Evolutionary conservation across 2,888 invertebrate genomes (phyloP).

Genomic region (Molorchus minor): DNA sequence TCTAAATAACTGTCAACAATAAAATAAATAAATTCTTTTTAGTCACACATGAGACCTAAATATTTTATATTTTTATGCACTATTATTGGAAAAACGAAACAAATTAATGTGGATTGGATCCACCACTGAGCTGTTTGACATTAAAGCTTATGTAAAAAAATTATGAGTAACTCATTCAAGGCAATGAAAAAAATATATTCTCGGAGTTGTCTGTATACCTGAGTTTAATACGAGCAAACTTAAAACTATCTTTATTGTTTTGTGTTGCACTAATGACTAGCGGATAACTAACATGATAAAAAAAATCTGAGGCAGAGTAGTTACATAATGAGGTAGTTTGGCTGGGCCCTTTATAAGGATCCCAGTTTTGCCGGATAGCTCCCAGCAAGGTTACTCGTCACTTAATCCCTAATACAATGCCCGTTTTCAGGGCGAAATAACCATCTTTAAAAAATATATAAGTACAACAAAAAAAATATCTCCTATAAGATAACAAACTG

Average conservation of each 20-base stretch:
- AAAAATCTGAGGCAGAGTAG: constrained; percentile 53
- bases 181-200: constrained; percentile 25
- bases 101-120: constrained; percentile 42
- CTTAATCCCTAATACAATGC: constrained; percentile 6
- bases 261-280: constrained; percentile 57
- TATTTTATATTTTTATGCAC: constrained; percentile 17
- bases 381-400: constrained; percentile 25
- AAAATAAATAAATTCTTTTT: too few species aligned
- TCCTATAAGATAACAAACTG: constrained; percentile 42
- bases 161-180: constrained; percentile 21
- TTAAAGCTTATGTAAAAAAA: constrained; percentile 19
- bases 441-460: constrained; percentile 49
- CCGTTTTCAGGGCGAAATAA: constrained; percentile 27
- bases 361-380: constrained; percentile 25
- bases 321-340: constrained; percentile 49
- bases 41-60: too few species aligned
- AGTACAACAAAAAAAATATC: constrained; percentile 53
- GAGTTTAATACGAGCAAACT: constrained; percentile 43
- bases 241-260: constrained; percentile 43
- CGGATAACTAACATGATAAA: constrained; percentile 48
- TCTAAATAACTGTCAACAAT: too few species aligned
- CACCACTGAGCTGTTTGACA: constrained; percentile 37
- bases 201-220: constrained; percentile 32
- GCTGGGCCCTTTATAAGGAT: constrained; percentile 28
- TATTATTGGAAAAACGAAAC: constrained; percentile 19